phyloP scores from a whole-genome alignment of 2,797 vertebrate genomes.

The Halcyon smyrnensis region DNA sequence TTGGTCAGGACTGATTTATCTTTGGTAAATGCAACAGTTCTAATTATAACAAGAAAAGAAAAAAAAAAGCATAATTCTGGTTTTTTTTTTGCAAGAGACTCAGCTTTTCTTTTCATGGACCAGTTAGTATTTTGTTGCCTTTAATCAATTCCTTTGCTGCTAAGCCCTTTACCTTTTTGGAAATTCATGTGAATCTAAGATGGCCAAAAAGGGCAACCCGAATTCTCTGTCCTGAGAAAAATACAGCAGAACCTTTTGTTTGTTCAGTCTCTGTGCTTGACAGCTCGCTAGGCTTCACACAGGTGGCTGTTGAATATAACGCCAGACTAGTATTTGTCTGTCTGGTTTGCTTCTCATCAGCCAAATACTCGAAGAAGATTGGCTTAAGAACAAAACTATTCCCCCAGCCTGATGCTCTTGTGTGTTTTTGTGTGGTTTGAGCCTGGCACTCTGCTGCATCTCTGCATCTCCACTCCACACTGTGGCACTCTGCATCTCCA shows the following conservation, averaged over 20 bases:
- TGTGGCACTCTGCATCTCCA: not conserved
- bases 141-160: not conserved
- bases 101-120: not conserved
- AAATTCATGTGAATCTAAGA: not conserved
- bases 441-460: not conserved
- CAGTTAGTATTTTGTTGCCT: not conserved
- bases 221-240: not conserved
- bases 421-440: not conserved
- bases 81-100: not conserved
- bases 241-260: not conserved
- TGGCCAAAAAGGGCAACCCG: not conserved
- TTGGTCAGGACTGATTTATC: not conserved
- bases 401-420: not conserved
- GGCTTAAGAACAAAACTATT: not conserved
- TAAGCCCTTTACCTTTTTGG: not conserved
- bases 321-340: not conserved
- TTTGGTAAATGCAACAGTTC: accelerated
- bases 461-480: not conserved
- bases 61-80: not conserved
- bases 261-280: not conserved
- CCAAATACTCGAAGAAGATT: not conserved
- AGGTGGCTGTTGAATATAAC: not conserved
- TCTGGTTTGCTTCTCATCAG: not conserved
- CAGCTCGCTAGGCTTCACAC: not conserved
- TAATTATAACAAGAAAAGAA: not conserved